These are phyloP conservation scores for Aviceda subcristata DNA, from an alignment of 2,113 vertebrate genomes.

Conservation along the genomic window DNA sequence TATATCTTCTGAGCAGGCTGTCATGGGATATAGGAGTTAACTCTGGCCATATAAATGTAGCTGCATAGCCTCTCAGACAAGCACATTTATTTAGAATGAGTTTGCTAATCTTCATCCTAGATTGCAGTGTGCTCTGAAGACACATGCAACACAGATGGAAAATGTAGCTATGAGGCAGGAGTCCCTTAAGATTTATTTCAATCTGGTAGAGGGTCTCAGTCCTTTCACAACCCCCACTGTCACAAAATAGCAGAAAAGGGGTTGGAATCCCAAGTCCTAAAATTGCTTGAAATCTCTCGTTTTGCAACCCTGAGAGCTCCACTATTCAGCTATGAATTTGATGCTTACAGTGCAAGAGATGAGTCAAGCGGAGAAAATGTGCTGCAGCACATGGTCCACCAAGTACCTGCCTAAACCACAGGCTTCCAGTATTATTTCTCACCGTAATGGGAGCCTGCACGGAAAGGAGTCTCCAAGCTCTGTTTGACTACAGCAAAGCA, in stretches of 20 bases:
- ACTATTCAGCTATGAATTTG: background rate
- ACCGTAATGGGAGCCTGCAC: background rate
- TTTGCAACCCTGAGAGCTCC: background rate
- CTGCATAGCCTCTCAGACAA: background rate
- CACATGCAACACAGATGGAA: background rate
- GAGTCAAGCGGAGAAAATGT: background rate
- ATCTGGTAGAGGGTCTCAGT: background rate
- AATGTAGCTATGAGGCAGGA: background rate
- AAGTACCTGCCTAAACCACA: background rate
- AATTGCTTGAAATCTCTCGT: background rate
- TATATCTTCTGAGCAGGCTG: background rate
- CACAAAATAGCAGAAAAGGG: background rate
- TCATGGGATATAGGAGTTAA: background rate
- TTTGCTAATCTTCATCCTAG: background rate
- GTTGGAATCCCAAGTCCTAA: background rate
- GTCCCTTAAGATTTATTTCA: background rate
- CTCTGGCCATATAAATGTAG: background rate
- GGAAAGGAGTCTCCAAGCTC: background rate
- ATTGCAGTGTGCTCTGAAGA: background rate
- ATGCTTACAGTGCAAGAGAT: background rate
- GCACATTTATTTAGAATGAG: background rate
- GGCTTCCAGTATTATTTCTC: background rate
- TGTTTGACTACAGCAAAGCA: background rate
- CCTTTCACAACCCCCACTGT: background rate
- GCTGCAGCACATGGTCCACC: rapidly evolving